A percentile compares a stretch with the other conserved stretches of the same genome.
Evolutionary conservation across 30 jellyfish, hydroid and myxozoan species (phyloP).

Genomic region (Chrysaora quinquecirrha): DNA sequence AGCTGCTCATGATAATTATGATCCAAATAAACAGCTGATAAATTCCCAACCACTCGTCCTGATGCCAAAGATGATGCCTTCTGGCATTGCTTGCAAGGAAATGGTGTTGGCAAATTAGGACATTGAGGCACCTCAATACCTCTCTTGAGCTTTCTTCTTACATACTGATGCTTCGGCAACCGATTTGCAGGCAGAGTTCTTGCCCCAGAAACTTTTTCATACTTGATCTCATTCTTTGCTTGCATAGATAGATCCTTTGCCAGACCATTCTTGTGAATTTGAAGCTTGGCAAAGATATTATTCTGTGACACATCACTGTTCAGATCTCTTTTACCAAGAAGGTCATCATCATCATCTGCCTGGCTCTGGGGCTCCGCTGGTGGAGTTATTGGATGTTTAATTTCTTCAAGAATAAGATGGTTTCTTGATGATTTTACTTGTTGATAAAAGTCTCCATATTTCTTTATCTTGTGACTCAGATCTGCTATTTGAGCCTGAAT

Average conservation of each 20-base stretch:
- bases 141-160: constrained; percentile 36
- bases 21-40: constrained; percentile 58
- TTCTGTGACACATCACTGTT: constrained; percentile 46
- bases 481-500: constrained; percentile 86
- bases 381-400: not conserved
- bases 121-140: constrained; percentile 39
- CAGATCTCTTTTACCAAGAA: constrained; percentile 34
- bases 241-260: constrained; percentile 42
- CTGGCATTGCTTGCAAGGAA: constrained; percentile 69
- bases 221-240: constrained; percentile 21
- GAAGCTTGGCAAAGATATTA: constrained; percentile 49
- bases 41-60: constrained; percentile 30
- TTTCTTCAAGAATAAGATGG: constrained; percentile 42
- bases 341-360: constrained; percentile 37
- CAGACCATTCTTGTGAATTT: constrained; percentile 65
- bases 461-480: constrained; percentile 68
- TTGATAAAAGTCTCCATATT: constrained; percentile 72
- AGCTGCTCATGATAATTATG: constrained; percentile 75
- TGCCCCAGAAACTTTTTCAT: constrained; percentile 64
- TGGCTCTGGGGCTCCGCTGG: constrained; percentile 10
- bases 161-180: constrained; percentile 62
- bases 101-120: constrained; percentile 57
- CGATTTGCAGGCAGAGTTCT: constrained; percentile 52
- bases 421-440: constrained; percentile 40
- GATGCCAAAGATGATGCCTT: constrained; percentile 48